phyloP scores from a whole-genome alignment of 2,797 vertebrate species.

The Tympanoctomys barrerae region DNA sequence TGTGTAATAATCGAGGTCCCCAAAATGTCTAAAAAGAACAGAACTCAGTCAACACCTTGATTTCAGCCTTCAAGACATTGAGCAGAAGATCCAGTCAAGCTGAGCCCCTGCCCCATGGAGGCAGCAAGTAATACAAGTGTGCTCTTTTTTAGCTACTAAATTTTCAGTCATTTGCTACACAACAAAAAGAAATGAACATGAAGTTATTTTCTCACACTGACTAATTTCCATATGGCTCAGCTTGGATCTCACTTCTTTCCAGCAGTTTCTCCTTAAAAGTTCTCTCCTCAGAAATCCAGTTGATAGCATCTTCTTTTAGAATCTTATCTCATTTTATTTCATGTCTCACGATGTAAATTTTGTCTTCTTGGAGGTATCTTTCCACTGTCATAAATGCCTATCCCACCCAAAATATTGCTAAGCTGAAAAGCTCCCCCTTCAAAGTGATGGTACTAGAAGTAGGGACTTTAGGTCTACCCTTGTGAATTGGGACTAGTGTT shows the following conservation, averaged over 20 bases:
- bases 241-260: neutral
- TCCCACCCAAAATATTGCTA: neutral
- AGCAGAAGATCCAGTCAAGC: neutral
- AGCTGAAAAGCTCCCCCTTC: neutral
- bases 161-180: neutral
- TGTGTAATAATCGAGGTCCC: neutral
- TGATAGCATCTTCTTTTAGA: neutral
- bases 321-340: slow-evolving; percentile 19
- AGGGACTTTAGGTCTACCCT: neutral
- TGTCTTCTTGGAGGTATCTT: neutral
- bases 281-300: slow-evolving; percentile 40
- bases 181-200: neutral
- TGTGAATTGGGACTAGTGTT: neutral
- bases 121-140: neutral
- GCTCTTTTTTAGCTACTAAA: neutral
- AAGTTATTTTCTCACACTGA: slow-evolving; percentile 6
- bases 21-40: neutral
- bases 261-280: neutral
- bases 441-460: neutral
- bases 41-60: neutral
- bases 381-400: neutral
- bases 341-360: slow-evolving; percentile 1
- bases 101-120: neutral
- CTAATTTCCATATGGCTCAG: neutral
- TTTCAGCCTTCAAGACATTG: neutral